These are phyloP conservation scores for Takifugu bimaculatus DNA, from an alignment of 2,113 vertebrate species.

Conservation along the genomic window DNA sequence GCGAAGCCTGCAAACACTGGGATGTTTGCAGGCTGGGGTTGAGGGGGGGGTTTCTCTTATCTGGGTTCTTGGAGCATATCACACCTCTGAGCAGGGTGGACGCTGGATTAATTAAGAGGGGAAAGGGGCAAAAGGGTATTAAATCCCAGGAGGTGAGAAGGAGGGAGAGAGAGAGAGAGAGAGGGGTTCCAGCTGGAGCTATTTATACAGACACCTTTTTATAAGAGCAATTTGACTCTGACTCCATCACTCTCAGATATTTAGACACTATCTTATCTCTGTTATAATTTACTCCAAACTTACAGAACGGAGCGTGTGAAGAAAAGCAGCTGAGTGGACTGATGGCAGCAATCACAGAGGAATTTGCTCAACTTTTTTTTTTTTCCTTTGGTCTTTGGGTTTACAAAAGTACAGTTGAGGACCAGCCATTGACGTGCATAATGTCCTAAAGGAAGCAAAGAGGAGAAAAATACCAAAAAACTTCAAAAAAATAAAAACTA, in stretches of 20 bases:
- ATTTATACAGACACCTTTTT: constrained; percentile 13
- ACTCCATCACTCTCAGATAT: constrained; percentile 15
- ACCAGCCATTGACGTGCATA: no score
- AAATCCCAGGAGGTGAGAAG: constrained; percentile 33
- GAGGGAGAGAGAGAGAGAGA: constrained; percentile 47
- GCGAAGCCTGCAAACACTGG: not conserved
- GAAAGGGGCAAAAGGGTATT: constrained; percentile 15
- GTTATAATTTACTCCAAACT: constrained; percentile 40
- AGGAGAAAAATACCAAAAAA: no score
- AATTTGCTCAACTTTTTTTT: constrained; percentile 17
- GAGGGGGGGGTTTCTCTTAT: constrained; percentile 38
- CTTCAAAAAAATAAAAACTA: no score
- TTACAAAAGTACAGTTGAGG: not conserved
- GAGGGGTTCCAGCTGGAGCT: constrained; percentile 48
- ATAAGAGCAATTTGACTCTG: not conserved
- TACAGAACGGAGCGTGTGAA: constrained; percentile 6
- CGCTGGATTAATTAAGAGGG: constrained; percentile 12
- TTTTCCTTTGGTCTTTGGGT: not conserved
- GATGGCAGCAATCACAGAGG: constrained; percentile 33
- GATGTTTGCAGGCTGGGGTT: constrained; percentile 13
- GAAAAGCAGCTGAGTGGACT: constrained; percentile 16
- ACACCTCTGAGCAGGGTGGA: constrained; percentile 21
- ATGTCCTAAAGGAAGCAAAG: no score
- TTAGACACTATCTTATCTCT: constrained; percentile 18
- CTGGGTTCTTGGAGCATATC: constrained; percentile 26